These are phyloP conservation scores for Aselliscus stoliczkanus DNA, from an alignment of 2,797 vertebrate genomes.

Conservation along the genomic window DNA sequence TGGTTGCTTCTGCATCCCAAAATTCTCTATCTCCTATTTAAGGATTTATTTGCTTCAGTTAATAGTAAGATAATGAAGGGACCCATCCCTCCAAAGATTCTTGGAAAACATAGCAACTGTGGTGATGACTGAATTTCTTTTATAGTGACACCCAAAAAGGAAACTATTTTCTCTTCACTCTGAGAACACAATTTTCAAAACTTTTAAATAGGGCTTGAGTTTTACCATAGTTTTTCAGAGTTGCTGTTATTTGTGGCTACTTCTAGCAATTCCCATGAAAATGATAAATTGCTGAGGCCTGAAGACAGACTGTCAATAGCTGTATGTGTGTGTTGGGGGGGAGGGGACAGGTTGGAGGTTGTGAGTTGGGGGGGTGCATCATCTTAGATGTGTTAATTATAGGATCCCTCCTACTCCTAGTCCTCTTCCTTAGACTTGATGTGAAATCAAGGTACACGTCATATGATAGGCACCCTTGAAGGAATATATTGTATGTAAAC, in stretches of 20 bases:
- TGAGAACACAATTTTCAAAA: background rate
- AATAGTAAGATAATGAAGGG: background rate
- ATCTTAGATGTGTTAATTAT: slow-evolving; percentile 35
- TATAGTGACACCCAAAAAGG: background rate
- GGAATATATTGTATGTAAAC: background rate
- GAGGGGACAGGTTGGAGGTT: too few species aligned
- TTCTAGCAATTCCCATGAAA: slow-evolving; percentile 40
- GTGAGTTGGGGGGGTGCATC: accelerated
- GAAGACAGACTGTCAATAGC: background rate
- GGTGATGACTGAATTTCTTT: background rate
- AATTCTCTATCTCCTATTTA: background rate
- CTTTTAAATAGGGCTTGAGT: background rate
- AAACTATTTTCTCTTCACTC: background rate
- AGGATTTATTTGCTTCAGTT: background rate
- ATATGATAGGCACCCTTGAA: background rate
- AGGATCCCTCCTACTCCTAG: background rate
- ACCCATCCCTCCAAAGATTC: background rate
- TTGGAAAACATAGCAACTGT: background rate
- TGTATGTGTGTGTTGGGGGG: background rate
- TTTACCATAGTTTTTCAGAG: slow-evolving; percentile 7
- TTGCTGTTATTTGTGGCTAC: background rate
- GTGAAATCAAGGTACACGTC: background rate
- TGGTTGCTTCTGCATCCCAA: background rate
- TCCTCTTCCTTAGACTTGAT: slow-evolving; percentile 10
- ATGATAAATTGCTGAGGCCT: background rate